Base-by-base conservation (phyloP, 2,797 vertebrate genomes). In the Pseudochirops corinnae region DNA sequence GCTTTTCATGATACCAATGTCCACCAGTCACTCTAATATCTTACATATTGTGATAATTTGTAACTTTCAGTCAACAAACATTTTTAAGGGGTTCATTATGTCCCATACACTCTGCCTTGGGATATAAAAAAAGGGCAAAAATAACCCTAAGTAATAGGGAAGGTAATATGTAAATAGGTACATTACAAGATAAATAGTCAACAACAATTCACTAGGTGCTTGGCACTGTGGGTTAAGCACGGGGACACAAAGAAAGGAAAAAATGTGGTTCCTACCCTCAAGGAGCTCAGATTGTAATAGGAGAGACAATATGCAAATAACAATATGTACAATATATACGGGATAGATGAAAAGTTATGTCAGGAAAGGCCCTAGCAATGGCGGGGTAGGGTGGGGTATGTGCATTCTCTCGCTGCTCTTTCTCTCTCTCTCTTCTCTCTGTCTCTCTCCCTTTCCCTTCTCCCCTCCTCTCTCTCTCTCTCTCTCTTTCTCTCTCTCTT, bases 21-120 rank as follows among this genome's bases (percentile, higher is more conserved):
- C 52, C 92, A 52, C 12, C 1, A 26, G 56, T 94, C 18, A 93
- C 16, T 94, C 11, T 94, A 11, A 82, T 53, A 90, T 14, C 94
- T 58, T 95, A 1, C 11, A 55, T 82, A 93, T 95, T 92, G 55
- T 92, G n/a, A 90, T 95, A 60, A 96, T 95, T 50, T 87, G 3
- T 82, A 46, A 21, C 24, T n/a, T 46, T 87, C 39, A 87, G 1
- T 50, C 39, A 50, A 26, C 74, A 50, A 26, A 50, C 18, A 50
- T 87, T 87, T 87, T 87, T 46, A 87, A 87, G 46, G 24, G 6
- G 4, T 26, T 50, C 21, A 39, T 74, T 82, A 39, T 82, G 21
- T 39, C 24, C 74, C 39, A 87, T 46, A 26, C 10, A 50, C 21
- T 87, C 3, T 46, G 74, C 74, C 39, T 46, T 46, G 39, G 74